Percentiles rank a stretch among this genome's conserved stretches.
phyloP scores from a whole-genome alignment of 92 coral and sea anemone genomes.

The Meandrina meandrites region DNA sequence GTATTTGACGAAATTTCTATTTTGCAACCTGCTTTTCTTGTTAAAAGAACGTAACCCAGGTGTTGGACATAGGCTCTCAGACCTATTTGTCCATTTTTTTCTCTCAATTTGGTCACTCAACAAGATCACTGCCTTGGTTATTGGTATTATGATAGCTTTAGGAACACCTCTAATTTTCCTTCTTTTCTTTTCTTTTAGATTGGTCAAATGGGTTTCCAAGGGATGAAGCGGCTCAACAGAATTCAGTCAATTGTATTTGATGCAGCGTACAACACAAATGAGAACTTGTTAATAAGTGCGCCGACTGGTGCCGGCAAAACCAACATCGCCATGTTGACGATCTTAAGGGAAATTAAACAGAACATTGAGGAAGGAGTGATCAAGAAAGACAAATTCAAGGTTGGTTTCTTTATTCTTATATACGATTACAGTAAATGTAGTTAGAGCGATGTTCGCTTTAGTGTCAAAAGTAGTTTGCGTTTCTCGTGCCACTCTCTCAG shows the following conservation, averaged over 20 bases:
- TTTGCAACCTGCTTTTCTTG: not conserved
- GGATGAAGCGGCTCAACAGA: constrained; percentile 87
- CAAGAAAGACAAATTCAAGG: constrained; percentile 96
- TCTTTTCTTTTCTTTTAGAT: constrained; percentile 52
- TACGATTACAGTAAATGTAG: not conserved
- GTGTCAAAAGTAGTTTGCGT: too few species aligned
- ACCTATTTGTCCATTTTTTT: too few species aligned
- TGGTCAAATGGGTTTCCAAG: constrained; percentile 89
- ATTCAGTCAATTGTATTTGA: constrained; percentile 97
- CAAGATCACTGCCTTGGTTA: too few species aligned
- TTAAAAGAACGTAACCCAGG: too few species aligned
- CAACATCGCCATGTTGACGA: constrained; percentile 95
- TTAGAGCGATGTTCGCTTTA: not conserved
- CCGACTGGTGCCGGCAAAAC: constrained; percentile 99
- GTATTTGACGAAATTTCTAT: not conserved
- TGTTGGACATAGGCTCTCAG: too few species aligned
- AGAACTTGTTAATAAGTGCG: constrained; percentile 94
- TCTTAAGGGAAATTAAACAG: constrained; percentile 86
- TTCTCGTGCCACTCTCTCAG: too few species aligned
- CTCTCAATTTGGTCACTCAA: too few species aligned
- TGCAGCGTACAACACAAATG: constrained; percentile 91
- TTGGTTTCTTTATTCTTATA: not conserved
- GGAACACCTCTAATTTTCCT: not conserved
- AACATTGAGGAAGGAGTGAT: constrained; percentile 92
- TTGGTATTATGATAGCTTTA: too few species aligned